A percentile compares a stretch with the other conserved stretches of the same genome.
These are phyloP conservation scores for Agelastica alni DNA, from an alignment of 2,888 invertebrate genomes.

Conservation along the genomic window DNA sequence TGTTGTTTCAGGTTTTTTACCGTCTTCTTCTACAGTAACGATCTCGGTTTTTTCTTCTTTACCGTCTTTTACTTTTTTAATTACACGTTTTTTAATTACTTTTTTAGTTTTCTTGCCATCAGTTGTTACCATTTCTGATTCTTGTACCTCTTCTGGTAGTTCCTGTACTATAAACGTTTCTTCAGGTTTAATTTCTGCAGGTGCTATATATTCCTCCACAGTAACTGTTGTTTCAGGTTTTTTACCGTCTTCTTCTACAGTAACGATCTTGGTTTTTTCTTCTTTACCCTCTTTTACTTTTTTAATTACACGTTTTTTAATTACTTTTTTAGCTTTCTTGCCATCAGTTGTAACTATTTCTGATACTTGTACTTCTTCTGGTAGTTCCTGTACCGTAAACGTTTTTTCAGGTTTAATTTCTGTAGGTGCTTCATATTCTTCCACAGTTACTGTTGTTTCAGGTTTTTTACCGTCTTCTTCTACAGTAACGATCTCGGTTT, in stretches of 20 bases:
- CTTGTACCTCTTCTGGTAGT: constrained; percentile 49
- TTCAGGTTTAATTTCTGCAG: constrained; percentile 25
- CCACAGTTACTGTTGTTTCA: constrained; percentile 44
- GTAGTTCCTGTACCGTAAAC: constrained; percentile 42
- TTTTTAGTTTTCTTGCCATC: constrained; percentile 41
- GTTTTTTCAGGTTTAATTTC: constrained; percentile 39
- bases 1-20: too few relatives aligned
- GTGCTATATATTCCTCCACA: constrained; percentile 50
- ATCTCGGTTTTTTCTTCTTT: constrained; percentile 54
- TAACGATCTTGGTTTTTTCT: constrained; percentile 51
- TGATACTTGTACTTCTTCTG: constrained; percentile 39
- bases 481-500: constrained; percentile 53
- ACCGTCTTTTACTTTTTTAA: constrained; percentile 41
- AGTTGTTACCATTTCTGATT: constrained; percentile 40
- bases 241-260: constrained; percentile 56
- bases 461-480: constrained; percentile 44
- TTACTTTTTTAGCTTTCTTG: constrained; percentile 36
- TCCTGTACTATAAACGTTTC: constrained; percentile 43
- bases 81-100: constrained; percentile 47
- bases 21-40: constrained; percentile 46
- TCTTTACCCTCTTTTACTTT: constrained; percentile 53
- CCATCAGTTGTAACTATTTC: constrained; percentile 37
- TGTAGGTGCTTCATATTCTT: constrained; percentile 35
- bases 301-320: constrained; percentile 37
- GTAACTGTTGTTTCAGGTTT: constrained; percentile 58